phyloP scores from a whole-genome alignment of 1,140 invertebrate genomes.

The Chironomus tepperi region DNA sequence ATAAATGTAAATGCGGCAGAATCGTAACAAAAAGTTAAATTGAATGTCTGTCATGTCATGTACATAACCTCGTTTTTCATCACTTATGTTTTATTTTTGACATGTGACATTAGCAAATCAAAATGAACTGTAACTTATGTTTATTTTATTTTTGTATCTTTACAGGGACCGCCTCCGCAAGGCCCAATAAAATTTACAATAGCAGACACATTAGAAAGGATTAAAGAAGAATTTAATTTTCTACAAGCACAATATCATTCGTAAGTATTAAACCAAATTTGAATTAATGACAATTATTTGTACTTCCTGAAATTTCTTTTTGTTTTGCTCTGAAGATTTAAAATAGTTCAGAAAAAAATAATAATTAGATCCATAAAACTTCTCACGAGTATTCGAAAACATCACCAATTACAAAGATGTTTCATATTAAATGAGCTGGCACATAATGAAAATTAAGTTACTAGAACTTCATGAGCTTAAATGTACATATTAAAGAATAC shows the following conservation, averaged over 20 bases:
- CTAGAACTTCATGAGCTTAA: too few relatives aligned
- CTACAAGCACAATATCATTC: constrained; percentile 97
- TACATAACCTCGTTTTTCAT: background rate
- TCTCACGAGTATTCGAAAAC: too few relatives aligned
- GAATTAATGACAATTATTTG: too few relatives aligned
- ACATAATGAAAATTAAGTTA: too few relatives aligned
- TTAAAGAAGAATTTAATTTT: constrained; percentile 99
- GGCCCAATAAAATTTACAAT: constrained; percentile 93
- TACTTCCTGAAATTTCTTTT: too few relatives aligned
- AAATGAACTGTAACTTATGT: background rate
- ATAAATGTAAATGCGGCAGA: background rate
- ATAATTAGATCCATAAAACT: too few relatives aligned
- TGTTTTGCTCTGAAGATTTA: too few relatives aligned
- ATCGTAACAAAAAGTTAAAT: background rate
- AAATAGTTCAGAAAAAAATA: too few relatives aligned
- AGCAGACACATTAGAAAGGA: constrained; percentile 90
- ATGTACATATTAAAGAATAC: too few relatives aligned
- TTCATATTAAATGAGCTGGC: too few relatives aligned
- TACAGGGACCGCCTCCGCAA: constrained; percentile 78
- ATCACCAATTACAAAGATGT: too few relatives aligned
- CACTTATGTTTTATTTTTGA: background rate
- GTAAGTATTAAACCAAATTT: constrained; percentile 67
- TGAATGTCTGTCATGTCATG: background rate
- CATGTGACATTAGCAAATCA: background rate
- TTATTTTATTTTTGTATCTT: constrained; percentile 30